Base-by-base conservation (phyloP, 2,797 vertebrate genomes). In the Acrossocheilus fasciatus region DNA sequence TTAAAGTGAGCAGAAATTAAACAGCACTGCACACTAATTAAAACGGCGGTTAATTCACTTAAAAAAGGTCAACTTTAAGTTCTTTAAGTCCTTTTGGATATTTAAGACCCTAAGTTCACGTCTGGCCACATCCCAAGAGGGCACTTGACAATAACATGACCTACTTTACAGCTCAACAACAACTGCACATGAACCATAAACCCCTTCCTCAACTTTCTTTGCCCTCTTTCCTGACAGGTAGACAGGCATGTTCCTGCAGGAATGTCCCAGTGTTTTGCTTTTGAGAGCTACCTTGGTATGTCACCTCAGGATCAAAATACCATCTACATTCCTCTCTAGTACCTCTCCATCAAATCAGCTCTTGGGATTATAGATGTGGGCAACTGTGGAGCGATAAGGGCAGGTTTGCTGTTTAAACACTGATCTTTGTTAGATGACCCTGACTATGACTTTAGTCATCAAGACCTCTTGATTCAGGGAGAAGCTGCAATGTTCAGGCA, bases 161-260 rank as follows among this genome's bases (percentile, higher is more conserved):
- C 81, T 76, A 74, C 39, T 90, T 89, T 89, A 12, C 66, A 20
- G 43, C 57, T 72, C 43, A n/a, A 10, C 20, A 45, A 36, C 50
- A 70, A 66, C 64, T 70, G 11, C 66, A 79, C 50, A 79, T 59
- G 64, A 78, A 70, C 83, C n/a, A 78, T 72, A 82, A 73, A 87
- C 85, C 68, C 68, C 41, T 80, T 72, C 17, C 39, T 20, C n/a
- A 41, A 47, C n/a, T 69, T 45, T 57, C 85, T 47, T 75, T 74
- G 62, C 72, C 47, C 30, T 59, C 39, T 39, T 17, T 74, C 43
- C 74, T 84, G 82, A 82, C 90, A 91, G 91, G 90, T 90, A 89
- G 91, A 84, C 41, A 86, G 90, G 88, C 94, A 84, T 92, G 95
- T 91, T 89, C 87, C 57, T 88, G 88, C 95, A 95, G 59, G 94